Evolutionary conservation across 2,113 vertebrate genomes (phyloP), one percentile per base, ranked within the genome.

Genomic region (Petrocephalus microphthalmus): DNA sequence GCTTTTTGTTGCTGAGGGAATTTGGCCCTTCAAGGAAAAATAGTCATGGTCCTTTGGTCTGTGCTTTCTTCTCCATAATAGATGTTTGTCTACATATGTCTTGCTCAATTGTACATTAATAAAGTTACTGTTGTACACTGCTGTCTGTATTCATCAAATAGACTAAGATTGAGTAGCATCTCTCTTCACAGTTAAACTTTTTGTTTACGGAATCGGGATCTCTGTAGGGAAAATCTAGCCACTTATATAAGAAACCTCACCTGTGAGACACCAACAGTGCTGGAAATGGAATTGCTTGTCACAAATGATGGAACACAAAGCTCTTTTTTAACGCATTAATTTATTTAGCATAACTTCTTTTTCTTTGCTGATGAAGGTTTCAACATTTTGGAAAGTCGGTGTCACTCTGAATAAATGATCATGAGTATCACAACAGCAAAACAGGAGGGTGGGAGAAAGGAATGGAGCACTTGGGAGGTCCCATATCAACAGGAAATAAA

Each of bases 401-500:
- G 87, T 88, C 87, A 88, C 42, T 88, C 87, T 88, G 78, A 57
- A 88, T 47, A 8, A 83, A 88, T 60, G 53, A 51, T 87, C 11
- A 83, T 82, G 87, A 53, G 87, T 13, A 51, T 11, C 74, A 88
- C 71, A 37, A 42, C 13, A 53, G 67, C 37, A 52, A n/a, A 81
- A 53, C 29, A 45, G 20, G 67, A 54, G 49, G 67, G 15, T 17
- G 17, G n/a, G 49, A 25, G 7, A n/a, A 82, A 86, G 60, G 90
- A 93, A 87, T 64, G 89, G 91, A 90, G 87, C 87, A 94, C 91
- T 90, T 89, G 92, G 91, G 90, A 84, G 85, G 92, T 87, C 94
- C 95, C 45, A 94, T 97, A 97, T 97, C 96, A 99, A 99, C 97
- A 97, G 97, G 98, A 99, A 99, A 99, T 98, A 98, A 99, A 99